Percentiles rank a stretch among this genome's conserved stretches.
Evolutionary conservation across 53 echinoderm and acorn worm genomes (phyloP).

Genomic region (Henricia sp.): DNA sequence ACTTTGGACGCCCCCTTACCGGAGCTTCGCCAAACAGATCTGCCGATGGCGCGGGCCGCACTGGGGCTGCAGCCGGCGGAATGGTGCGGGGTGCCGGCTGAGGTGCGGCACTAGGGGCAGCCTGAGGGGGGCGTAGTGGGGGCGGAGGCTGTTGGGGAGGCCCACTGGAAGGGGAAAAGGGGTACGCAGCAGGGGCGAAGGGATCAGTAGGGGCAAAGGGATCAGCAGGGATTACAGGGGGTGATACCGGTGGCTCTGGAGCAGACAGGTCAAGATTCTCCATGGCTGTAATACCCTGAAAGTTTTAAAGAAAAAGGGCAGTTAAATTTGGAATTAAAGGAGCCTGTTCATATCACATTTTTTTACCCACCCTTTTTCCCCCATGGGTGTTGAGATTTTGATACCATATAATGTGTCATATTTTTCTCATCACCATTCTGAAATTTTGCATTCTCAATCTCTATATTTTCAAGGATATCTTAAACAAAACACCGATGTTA

Average conservation of each 20-base stretch:
- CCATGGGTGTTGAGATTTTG: too few species aligned
- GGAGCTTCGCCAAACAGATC: slow-evolving; percentile 51
- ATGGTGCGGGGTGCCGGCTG: slow-evolving; percentile 45
- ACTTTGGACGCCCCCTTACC: slow-evolving; percentile 4
- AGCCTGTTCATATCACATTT: too few species aligned
- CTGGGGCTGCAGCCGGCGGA: slow-evolving; percentile 6
- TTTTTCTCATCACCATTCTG: too few species aligned
- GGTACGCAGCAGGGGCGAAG: slow-evolving; percentile 21
- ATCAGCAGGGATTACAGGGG: slow-evolving; percentile 2
- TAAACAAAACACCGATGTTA: too few species aligned
- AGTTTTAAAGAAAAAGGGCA: too few species aligned
- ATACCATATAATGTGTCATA: too few species aligned
- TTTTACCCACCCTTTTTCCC: too few species aligned
- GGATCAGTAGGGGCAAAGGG: not conserved
- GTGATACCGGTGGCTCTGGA: slow-evolving; percentile 21
- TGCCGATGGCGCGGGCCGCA: slow-evolving; percentile 33
- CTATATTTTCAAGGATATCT: too few species aligned
- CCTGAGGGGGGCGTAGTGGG: slow-evolving; percentile 56
- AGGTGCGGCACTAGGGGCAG: slow-evolving; percentile 50
- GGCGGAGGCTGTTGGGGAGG: slow-evolving; percentile 60
- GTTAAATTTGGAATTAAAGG: too few species aligned
- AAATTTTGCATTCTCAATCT: too few species aligned
- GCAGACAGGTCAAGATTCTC: slow-evolving; percentile 14
- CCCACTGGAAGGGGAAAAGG: too few species aligned
- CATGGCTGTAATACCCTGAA: slow-evolving; percentile 48